Percentiles rank a stretch among this genome's conserved stretches.
These are phyloP conservation scores for Dipodomys ordii DNA, from an alignment of 2,113 vertebrate species.

Conservation along the genomic window DNA sequence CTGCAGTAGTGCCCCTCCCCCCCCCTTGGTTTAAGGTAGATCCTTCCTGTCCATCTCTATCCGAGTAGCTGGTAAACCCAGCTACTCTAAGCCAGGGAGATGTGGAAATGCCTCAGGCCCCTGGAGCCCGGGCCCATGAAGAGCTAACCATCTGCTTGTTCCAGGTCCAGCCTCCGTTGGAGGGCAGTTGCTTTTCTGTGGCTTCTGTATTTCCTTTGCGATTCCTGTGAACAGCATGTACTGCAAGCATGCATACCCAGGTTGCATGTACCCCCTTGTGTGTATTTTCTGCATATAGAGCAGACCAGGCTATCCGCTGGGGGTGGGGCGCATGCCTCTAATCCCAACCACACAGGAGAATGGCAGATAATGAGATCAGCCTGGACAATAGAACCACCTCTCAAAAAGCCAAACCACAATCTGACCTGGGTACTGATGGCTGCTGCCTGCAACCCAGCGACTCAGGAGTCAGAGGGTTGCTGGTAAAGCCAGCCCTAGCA, in stretches of 20 bases:
- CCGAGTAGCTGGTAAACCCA: background rate
- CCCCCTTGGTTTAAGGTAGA: background rate
- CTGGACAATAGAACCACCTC: background rate
- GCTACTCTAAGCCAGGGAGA: background rate
- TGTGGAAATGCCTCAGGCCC: background rate
- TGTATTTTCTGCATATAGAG: background rate
- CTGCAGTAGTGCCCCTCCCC: background rate
- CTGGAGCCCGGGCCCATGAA: background rate
- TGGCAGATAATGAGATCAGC: background rate
- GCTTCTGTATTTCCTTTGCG: background rate
- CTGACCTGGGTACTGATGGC: too few species aligned
- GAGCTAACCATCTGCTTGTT: background rate
- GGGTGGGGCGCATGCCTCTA: background rate
- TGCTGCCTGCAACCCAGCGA: too few species aligned
- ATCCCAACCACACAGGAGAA: background rate
- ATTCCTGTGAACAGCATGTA: background rate
- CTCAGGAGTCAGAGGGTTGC: too few species aligned
- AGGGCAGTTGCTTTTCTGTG: background rate
- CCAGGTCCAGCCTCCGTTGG: background rate
- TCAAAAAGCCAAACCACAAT: background rate
- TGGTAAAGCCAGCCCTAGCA: too few species aligned
- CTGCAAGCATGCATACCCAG: background rate
- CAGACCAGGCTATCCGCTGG: background rate
- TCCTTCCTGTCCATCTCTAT: background rate
- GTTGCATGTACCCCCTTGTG: background rate